Evolutionary conservation across 2,888 invertebrate genomes (phyloP).

Genomic region (Apodemia duryi): DNA sequence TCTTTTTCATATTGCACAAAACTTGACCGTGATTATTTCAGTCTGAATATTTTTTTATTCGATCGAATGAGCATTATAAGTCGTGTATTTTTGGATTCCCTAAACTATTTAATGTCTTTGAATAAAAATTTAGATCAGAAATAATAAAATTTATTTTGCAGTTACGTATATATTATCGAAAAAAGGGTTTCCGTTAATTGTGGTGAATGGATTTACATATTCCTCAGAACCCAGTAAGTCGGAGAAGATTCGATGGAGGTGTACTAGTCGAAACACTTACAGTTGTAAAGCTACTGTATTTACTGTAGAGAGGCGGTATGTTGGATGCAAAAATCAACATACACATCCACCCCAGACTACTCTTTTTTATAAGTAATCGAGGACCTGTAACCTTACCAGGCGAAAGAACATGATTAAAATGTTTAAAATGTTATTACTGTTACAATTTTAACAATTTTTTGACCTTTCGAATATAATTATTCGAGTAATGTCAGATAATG

Average conservation of each 20-base stretch:
- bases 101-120: too few relatives aligned
- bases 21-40: too few relatives aligned
- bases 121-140: not conserved
- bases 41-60: too few relatives aligned
- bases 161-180: constrained; percentile 25
- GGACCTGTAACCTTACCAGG: not conserved
- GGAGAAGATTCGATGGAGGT: constrained; percentile 24
- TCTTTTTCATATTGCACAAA: too few relatives aligned
- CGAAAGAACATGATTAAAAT: too few relatives aligned
- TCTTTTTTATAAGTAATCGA: not conserved
- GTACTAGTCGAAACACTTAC: constrained; percentile 28
- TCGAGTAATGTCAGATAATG: too few relatives aligned
- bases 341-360: constrained; percentile 24
- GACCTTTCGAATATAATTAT: too few relatives aligned
- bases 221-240: constrained; percentile 28
- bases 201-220: constrained; percentile 39
- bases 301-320: constrained; percentile 30
- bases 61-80: too few relatives aligned
- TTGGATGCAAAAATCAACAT: constrained; percentile 25
- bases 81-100: too few relatives aligned
- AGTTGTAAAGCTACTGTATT: constrained; percentile 40
- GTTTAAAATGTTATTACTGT: too few relatives aligned
- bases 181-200: constrained; percentile 37
- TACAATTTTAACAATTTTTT: too few relatives aligned
- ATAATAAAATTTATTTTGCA: constrained; percentile 21